Base-by-base conservation (phyloP, 2,888 invertebrate genomes). In the Ormia ochracea region DNA sequence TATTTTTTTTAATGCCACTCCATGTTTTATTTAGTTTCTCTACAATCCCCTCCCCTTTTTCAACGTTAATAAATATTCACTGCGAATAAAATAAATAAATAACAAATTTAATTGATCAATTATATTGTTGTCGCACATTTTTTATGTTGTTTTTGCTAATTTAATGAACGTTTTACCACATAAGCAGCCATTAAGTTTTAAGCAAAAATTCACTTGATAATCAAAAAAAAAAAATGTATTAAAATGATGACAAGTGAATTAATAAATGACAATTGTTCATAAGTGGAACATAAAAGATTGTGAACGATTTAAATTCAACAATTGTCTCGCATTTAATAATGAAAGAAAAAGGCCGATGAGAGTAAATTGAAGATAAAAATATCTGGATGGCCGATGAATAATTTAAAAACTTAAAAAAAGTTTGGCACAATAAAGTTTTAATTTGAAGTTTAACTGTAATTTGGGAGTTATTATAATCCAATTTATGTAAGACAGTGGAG, bases 251-350 rank as follows among this genome's bases (percentile, higher is more conserved):
- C 76, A 76, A 80, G 76, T 80, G 76, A 76, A 76, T 80, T 80
- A 80, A 80, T 80, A 80, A 73, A 80, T 80, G 80, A 80, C 76
- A 80, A 80, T 80, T 80, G 76, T 52, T 31, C 31, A 28, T 65
- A 80, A 80, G 80, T 80, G 80, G 80, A 63, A 80, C 72, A 80
- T 50, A 80, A 80, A 80, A 80, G 76, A 61, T 63, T 56, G 63
- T 63, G 17, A 61, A 61, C 45, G 61, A 61, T 73, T 73, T 73
- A 54, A 72, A 70, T 77, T 77, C 63, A 63, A 52, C 48, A 77
- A 77, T 77, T 77, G 70, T 77, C 70, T 45, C 59, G 33, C 69
- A 77, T 33, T 54, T 63, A 58, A 58, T 54, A 56, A 56, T 19
- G 26, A 59, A 38, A 61, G 31, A n/a, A 56, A 45, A 45, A 50